These are phyloP conservation scores for Telmatherina bonti DNA, from an alignment of 2,797 vertebrate genomes.

Conservation along the genomic window DNA sequence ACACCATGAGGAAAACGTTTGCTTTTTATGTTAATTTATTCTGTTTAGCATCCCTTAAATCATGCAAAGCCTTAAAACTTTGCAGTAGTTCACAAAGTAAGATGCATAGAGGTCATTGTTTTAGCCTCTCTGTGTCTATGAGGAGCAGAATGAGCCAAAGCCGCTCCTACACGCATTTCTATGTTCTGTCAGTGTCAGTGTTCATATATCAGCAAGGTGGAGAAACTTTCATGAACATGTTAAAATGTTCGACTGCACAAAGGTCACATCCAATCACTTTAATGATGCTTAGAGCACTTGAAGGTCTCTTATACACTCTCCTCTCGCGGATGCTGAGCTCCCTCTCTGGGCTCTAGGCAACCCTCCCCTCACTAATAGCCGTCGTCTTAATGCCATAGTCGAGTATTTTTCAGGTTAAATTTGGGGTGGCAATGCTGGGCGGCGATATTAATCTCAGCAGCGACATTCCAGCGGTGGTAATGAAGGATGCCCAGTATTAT, in stretches of 20 bases:
- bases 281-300: conserved; percentile 49
- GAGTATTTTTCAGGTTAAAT: conserved; percentile 80
- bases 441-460: conserved; percentile 64
- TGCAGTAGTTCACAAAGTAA: neutral
- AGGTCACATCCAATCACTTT: conserved; percentile 68
- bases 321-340: conserved; percentile 33
- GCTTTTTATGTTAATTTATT: conserved; percentile 15
- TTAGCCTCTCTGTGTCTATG: conserved; percentile 7
- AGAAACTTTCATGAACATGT: conserved; percentile 57
- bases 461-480: conserved; percentile 57
- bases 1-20: conserved; percentile 7
- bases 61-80: neutral
- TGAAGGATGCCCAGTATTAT: conserved; percentile 78
- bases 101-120: neutral
- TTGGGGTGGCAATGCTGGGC: conserved; percentile 63
- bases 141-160: conserved; percentile 15
- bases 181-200: conserved; percentile 36
- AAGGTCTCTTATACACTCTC: conserved; percentile 43
- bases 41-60: neutral
- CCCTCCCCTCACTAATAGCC: conserved; percentile 59
- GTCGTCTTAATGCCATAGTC: conserved; percentile 68
- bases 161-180: conserved; percentile 1
- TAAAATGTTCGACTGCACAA: conserved; percentile 53
- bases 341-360: conserved; percentile 21
- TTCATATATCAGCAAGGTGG: conserved; percentile 63